These are phyloP conservation scores for Mythimna lalbum DNA, from an alignment of 2,888 invertebrate species.

Conservation along the genomic window DNA sequence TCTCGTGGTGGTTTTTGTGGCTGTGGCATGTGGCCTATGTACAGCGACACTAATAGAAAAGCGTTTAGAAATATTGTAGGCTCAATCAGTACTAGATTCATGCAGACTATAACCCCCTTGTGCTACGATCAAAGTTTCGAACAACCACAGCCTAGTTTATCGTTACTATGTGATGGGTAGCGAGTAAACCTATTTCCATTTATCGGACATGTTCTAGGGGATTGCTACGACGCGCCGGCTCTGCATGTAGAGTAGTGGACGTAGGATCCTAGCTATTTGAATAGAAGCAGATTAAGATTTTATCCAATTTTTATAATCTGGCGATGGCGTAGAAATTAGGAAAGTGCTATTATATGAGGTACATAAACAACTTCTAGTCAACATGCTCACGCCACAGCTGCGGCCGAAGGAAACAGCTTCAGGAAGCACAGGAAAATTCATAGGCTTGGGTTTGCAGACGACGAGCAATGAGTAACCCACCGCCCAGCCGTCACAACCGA, in stretches of 20 bases:
- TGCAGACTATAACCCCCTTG: conserved; percentile 12
- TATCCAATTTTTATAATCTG: background rate
- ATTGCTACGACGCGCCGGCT: conserved; percentile 36
- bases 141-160: conserved; percentile 16
- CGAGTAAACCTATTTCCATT: conserved; percentile 49
- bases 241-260: conserved; percentile 25
- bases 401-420: too few relatives aligned
- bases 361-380: background rate
- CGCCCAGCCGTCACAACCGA: too few relatives aligned
- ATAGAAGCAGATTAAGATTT: background rate
- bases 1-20: too few relatives aligned
- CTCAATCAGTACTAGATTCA: background rate
- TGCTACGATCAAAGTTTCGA: conserved; percentile 22
- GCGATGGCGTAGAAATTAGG: background rate
- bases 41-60: too few relatives aligned
- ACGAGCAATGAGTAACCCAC: too few relatives aligned
- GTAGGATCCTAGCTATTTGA: background rate
- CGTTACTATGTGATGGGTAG: conserved; percentile 29
- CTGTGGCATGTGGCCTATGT: too few relatives aligned
- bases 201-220: conserved; percentile 43
- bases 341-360: background rate
- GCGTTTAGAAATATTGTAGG: conserved; percentile 10
- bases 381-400: too few relatives aligned
- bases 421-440: too few relatives aligned
- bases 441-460: too few relatives aligned